Evolutionary conservation across 2,113 vertebrate genomes (phyloP).

Genomic region (Centropus bengalensis): DNA sequence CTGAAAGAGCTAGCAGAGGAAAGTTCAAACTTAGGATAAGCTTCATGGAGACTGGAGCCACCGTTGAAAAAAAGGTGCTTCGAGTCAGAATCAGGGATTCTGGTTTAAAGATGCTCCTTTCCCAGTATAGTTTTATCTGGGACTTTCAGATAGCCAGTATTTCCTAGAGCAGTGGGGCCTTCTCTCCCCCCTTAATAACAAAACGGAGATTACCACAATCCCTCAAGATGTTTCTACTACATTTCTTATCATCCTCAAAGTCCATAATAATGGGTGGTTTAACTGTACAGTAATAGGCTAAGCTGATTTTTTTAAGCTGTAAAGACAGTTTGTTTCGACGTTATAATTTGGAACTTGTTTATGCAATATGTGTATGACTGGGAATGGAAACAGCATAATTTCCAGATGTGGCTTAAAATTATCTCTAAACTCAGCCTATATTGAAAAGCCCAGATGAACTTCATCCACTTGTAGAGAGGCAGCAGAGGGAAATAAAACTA

Average conservation of each 20-base stretch:
- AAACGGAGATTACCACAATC: not conserved
- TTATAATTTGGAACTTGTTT: not conserved
- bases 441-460: not conserved
- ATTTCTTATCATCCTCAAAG: constrained; percentile 12
- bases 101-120: not conserved
- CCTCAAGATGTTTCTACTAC: not conserved
- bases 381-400: not conserved
- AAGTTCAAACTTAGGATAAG: not conserved
- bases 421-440: not conserved
- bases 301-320: not conserved
- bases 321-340: not conserved
- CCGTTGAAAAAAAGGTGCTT: not conserved
- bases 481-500: not conserved
- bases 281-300: not conserved
- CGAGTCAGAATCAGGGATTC: not conserved
- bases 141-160: not conserved
- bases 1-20: not conserved
- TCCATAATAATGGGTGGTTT: not conserved
- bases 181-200: not conserved
- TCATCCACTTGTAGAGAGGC: not conserved
- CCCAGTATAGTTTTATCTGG: not conserved
- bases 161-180: not conserved
- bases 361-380: not conserved
- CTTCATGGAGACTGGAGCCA: not conserved
- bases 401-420: not conserved